Base-by-base conservation (phyloP, 2,113 vertebrate genomes). In the Tringa solitaria region DNA sequence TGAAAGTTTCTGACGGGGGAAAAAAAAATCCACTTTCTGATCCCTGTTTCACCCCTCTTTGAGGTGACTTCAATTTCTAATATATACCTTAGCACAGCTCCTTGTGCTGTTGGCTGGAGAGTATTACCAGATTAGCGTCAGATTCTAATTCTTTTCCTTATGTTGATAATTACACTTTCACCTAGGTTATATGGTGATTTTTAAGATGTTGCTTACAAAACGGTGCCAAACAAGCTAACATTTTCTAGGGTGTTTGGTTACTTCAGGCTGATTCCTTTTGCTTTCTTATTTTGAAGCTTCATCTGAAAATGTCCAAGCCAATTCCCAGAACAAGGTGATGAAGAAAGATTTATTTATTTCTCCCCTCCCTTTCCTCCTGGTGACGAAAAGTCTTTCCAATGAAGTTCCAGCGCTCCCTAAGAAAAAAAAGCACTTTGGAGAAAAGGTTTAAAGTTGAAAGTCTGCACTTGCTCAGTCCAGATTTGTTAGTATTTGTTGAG, bases 221-320 rank as follows among this genome's bases (percentile, higher is more conserved):
- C 0, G 2, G 2, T 46, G 20, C 10, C 10, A 61, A 53, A 37
- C 3, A 23, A 65, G 22, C 10, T 30, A 39, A 51, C 12, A 20
- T 24, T 87, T 93, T 77, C 32, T 74, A 35, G 50, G 4, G 24
- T 88, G 6, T 46, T 76, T 45, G 22, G 7, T 76, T 93, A 15
- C 10, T 77, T 83, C 15, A 28, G 11, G 15, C 14, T 78, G 43
- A 87, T 78, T 22, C 7, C 16, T 79, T 78, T 73, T 76, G 7
- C 43, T 45, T 84, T 18, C 12, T 54, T 75, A 27, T 53, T 82
- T 64, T 54, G 18, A 60, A 74, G 30, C 14, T 53, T 90, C 35
- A 35, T 50, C 5, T 41, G 24, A 85, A 87, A 65, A 76, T 3
- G 3, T 26, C 27, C 1, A 2, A 93, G 26, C 14, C 23, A 9